These are phyloP conservation scores for Myrmecophaga tridactyla DNA, from an alignment of 2,113 vertebrate species.

Conservation along the genomic window DNA sequence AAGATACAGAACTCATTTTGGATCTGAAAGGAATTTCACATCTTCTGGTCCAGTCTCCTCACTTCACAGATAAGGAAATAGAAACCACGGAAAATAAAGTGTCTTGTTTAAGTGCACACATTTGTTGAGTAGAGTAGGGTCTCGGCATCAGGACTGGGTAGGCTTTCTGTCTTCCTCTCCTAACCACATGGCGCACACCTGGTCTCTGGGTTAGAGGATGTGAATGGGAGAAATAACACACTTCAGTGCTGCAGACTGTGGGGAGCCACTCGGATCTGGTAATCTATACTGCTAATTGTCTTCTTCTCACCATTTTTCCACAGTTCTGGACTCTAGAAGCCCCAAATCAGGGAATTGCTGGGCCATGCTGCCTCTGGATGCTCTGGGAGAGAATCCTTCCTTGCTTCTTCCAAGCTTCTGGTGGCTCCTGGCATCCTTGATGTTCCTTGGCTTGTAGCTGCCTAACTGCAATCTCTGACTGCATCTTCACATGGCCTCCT, in stretches of 20 bases:
- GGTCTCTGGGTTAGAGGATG: neutral
- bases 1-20: neutral
- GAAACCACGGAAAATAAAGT: neutral
- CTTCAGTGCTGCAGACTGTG: neutral
- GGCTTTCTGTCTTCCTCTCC: neutral
- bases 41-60: neutral
- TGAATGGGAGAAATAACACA: neutral
- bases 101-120: neutral
- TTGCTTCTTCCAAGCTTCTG: neutral
- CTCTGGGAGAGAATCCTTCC: neutral
- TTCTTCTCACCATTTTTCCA: neutral
- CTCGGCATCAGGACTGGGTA: neutral
- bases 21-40: neutral
- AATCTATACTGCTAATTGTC: neutral
- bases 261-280: neutral
- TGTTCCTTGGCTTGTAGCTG: neutral
- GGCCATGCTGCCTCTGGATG: neutral
- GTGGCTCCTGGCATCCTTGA: neutral
- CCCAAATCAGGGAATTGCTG: neutral
- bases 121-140: neutral
- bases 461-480: neutral
- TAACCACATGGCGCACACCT: neutral
- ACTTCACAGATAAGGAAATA: neutral
- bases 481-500: neutral
- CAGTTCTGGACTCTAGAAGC: neutral